phyloP scores from a whole-genome alignment of 53 echinoderm and acorn worm species.

The Echinarachnius parma region DNA sequence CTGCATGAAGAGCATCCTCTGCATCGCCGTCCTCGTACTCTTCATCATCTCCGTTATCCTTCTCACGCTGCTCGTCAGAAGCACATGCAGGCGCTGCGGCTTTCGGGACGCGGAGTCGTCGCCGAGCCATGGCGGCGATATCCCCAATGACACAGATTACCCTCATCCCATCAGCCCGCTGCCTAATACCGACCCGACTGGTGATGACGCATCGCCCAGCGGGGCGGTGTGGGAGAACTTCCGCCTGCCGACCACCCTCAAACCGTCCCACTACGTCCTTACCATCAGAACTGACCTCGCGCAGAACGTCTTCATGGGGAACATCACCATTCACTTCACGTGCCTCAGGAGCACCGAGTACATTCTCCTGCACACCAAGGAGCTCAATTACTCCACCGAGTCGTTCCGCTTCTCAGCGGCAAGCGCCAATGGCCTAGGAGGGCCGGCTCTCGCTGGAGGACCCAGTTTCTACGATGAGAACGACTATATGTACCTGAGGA shows the following conservation, averaged over 20 bases:
- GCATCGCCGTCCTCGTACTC: conserved; percentile 54
- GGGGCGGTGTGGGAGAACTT: conserved; percentile 56
- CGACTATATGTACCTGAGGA: conserved; percentile 47
- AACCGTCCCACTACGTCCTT: conserved; percentile 67
- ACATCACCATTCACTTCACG: conserved; percentile 58
- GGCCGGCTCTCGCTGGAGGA: conserved; percentile 10
- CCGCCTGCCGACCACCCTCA: conserved; percentile 65
- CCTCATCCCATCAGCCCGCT: background rate
- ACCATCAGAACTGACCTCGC: conserved; percentile 62
- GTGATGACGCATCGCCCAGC: background rate
- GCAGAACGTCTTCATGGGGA: conserved; percentile 61
- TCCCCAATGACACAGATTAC: background rate
- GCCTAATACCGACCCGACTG: background rate
- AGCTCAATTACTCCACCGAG: conserved; percentile 31
- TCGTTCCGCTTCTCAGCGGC: conserved; percentile 6
- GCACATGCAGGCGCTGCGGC: background rate
- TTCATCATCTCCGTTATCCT: conserved; percentile 55
- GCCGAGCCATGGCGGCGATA: background rate
- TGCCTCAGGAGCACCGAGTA: conserved; percentile 61
- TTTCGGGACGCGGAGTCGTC: background rate
- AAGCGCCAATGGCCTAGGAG: background rate
- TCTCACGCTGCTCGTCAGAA: conserved; percentile 35
- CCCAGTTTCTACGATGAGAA: conserved; percentile 54
- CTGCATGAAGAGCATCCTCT: conserved; percentile 52
- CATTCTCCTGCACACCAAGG: conserved; percentile 70